phyloP scores from a whole-genome alignment of 1,140 invertebrate genomes.

The Apis dorsata region DNA sequence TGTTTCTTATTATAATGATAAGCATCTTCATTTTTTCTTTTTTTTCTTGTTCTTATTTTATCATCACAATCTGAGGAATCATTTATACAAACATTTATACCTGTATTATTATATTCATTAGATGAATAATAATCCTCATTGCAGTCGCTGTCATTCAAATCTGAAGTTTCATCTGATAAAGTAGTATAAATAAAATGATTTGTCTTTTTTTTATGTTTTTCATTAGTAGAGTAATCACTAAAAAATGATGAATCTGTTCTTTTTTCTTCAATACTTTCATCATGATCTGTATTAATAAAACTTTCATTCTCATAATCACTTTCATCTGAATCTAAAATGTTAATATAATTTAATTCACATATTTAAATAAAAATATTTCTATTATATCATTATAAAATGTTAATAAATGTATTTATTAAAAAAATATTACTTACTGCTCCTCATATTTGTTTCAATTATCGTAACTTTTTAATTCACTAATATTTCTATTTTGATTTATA shows the following conservation, averaged over 20 bases:
- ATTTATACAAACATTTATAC: too few species aligned
- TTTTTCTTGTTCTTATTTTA: too few species aligned
- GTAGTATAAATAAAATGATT: too few species aligned
- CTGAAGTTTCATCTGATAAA: background rate
- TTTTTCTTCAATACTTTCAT: background rate
- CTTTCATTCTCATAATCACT: slow-evolving; percentile 22
- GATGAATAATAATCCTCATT: background rate
- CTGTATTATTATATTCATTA: background rate
- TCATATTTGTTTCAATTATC: background rate
- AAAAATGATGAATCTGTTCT: background rate
- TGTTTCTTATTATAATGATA: too few species aligned
- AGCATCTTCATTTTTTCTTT: too few species aligned
- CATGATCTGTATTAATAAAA: background rate
- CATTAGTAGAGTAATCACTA: background rate
- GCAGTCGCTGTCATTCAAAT: slow-evolving; percentile 7
- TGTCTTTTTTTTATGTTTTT: too few species aligned
- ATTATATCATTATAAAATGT: background rate
- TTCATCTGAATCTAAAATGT: slow-evolving; percentile 27
- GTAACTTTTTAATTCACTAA: background rate
- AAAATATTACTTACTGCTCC: slow-evolving; percentile 3
- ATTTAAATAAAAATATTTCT: background rate
- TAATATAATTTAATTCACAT: background rate
- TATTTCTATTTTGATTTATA: background rate
- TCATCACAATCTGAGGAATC: too few species aligned
- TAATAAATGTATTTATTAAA: background rate